phyloP scores from a whole-genome alignment of 1,140 invertebrate genomes.

The Sycobia sp. region DNA sequence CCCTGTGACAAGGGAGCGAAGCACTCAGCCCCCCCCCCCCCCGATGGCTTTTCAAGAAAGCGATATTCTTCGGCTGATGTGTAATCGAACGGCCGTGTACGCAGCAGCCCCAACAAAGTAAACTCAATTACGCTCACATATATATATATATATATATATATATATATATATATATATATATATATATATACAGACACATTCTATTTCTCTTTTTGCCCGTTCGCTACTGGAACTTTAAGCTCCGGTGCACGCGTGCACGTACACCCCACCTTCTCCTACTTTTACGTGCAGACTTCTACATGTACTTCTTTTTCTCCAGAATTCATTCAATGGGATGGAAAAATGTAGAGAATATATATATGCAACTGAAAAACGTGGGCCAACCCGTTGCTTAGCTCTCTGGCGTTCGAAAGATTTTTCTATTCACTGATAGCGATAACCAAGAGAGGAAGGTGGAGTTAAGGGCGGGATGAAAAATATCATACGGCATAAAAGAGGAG shows the following conservation, averaged over 20 bases:
- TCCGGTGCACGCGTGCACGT: background rate
- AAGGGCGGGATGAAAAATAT: no score
- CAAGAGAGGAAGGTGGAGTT: no score
- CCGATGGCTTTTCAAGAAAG: slow-evolving; percentile 20
- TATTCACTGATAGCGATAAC: no score
- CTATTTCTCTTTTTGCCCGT: slow-evolving; percentile 22
- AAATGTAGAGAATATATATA: no score
- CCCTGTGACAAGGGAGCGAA: slow-evolving; percentile 19
- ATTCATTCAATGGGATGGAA: slow-evolving; percentile 4
- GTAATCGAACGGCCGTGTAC: slow-evolving; percentile 27
- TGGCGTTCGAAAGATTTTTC: slow-evolving; percentile 18
- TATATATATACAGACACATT: no score
- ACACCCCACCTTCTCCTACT: no score
- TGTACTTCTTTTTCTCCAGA: background rate
- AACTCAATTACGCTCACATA: slow-evolving; percentile 24
- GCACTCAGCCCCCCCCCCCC: slow-evolving; percentile 19
- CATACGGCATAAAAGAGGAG: no score
- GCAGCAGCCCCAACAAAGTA: slow-evolving; percentile 20
- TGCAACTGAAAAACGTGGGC: no score
- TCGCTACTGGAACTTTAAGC: slow-evolving; percentile 22
- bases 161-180: no score
- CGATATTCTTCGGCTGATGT: slow-evolving; percentile 14
- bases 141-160: no score
- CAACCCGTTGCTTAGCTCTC: background rate
- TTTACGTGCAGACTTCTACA: no score